phyloP scores from a whole-genome alignment of 2,797 vertebrate species.

The Chrysocyon brachyurus region DNA sequence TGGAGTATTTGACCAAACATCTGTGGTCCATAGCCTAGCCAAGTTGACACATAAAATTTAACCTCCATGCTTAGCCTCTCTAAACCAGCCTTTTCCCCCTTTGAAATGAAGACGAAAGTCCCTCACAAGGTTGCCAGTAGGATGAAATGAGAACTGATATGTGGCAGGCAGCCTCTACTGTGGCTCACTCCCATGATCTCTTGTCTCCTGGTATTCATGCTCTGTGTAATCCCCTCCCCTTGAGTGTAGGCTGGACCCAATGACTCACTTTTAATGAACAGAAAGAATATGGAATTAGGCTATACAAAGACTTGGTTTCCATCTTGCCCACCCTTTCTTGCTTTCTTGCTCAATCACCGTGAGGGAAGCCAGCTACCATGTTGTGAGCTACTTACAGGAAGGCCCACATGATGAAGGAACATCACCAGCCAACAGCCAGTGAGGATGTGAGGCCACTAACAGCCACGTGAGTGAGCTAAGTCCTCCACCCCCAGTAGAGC shows the following conservation, averaged over 20 bases:
- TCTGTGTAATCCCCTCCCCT: neutral
- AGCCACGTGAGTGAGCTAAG: neutral
- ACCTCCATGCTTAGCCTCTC: neutral
- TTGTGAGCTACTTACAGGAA: neutral
- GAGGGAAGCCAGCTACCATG: neutral
- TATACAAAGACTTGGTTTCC: neutral
- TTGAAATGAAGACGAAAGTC: neutral
- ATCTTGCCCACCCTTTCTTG: neutral
- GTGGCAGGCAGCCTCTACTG: neutral
- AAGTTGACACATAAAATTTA: neutral
- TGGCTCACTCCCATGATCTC: neutral
- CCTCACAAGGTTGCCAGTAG: neutral
- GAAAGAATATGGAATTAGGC: neutral
- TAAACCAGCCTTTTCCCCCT: neutral
- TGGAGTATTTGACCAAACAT: neutral
- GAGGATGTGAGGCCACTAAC: neutral
- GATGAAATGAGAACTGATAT: neutral
- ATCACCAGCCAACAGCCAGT: neutral
- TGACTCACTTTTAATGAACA: slow-evolving; percentile 6
- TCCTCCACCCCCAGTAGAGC: neutral
- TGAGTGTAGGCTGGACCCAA: neutral
- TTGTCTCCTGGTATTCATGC: neutral
- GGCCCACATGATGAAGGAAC: neutral
- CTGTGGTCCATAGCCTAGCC: neutral
- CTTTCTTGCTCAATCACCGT: neutral